These are phyloP conservation scores for Clarias fuscus DNA, from an alignment of 2,797 vertebrate species.

Conservation along the genomic window DNA sequence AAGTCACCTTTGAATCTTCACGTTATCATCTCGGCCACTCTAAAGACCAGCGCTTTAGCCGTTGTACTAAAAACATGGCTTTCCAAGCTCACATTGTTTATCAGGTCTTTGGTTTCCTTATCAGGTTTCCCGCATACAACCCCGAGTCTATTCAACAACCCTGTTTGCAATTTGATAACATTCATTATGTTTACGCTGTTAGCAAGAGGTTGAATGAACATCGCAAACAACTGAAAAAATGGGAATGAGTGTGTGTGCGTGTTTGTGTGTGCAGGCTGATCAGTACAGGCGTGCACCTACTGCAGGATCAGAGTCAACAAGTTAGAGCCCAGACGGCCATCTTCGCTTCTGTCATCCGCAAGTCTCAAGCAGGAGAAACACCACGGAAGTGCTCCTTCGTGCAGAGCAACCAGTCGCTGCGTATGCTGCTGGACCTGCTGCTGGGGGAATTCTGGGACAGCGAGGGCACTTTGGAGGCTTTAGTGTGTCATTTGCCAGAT, in stretches of 20 bases:
- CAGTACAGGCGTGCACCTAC: conserved; percentile 73
- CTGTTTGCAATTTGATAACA: conserved; percentile 5
- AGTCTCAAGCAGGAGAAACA: conserved; percentile 10
- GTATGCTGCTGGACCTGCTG: conserved; percentile 75
- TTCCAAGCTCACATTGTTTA: neutral
- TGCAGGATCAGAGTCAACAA: conserved; percentile 83
- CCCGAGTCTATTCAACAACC: neutral
- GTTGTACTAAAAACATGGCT: neutral
- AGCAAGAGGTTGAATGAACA: neutral
- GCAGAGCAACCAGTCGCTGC: conserved; percentile 78
- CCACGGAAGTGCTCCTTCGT: conserved; percentile 58
- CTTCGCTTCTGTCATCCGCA: conserved; percentile 73
- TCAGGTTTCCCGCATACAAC: conserved; percentile 6
- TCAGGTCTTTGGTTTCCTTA: neutral
- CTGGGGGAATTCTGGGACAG: conserved; percentile 70
- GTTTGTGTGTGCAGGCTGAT: conserved; percentile 72
- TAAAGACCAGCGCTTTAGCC: neutral
- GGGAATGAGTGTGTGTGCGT: neutral
- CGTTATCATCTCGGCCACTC: neutral
- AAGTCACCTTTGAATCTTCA: neutral
- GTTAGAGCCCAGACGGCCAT: conserved; percentile 75
- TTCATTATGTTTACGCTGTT: neutral
- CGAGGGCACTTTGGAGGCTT: conserved; percentile 67
- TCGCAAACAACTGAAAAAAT: neutral
- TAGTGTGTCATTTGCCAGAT: conserved; percentile 77